Evolutionary conservation across 2,113 vertebrate genomes (phyloP), one percentile per base, ranked within the genome.

Genomic region (Acanthochromis polyacanthus): DNA sequence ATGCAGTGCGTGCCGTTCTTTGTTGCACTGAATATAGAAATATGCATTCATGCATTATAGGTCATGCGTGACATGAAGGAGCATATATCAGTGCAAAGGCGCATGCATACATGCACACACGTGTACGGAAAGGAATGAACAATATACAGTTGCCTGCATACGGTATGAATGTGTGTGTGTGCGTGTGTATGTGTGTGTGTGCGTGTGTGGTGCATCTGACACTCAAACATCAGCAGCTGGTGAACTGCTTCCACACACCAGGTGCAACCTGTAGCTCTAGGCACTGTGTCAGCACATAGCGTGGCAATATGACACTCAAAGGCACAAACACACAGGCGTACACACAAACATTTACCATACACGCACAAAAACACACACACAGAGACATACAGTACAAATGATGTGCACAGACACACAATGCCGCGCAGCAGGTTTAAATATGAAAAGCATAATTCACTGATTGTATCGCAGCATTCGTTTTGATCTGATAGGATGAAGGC

Each of bases 191-290:
- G 25, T 1, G 25, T 2, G 25, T 25, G 25, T 25, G 1, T 25
- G 25, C 3, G 25, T 25, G 25, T 25, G 25, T 25, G 25, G 6
- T 79, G 78, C 72, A 67, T 85, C 70, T 91, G 88, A 92, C 90
- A 88, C 84, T 91, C 73, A 80, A 88, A 88, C 83, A 85, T 89
- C 88, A 89, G 91, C 94, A 95, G 93, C 93, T 94, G 94, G 91
- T 83, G 82, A 90, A 88, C 79, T 69, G 85, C 86, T 90, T 74
- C 92, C 88, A 89, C 91, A 93, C 92, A 82, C 92, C 93, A 94
- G 93, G 93, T 93, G 94, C 83, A 70, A 93, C 93, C 89, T 92
- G 83, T 90, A 89, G 89, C 91, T 84, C 53, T 75, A 80, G 81
- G 92, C 88, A 71, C 93, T 88, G 88, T 81, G 87, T 95, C 94